phyloP scores from a whole-genome alignment of 2,113 vertebrate genomes.

The Thalassarche chlororhynchos region DNA sequence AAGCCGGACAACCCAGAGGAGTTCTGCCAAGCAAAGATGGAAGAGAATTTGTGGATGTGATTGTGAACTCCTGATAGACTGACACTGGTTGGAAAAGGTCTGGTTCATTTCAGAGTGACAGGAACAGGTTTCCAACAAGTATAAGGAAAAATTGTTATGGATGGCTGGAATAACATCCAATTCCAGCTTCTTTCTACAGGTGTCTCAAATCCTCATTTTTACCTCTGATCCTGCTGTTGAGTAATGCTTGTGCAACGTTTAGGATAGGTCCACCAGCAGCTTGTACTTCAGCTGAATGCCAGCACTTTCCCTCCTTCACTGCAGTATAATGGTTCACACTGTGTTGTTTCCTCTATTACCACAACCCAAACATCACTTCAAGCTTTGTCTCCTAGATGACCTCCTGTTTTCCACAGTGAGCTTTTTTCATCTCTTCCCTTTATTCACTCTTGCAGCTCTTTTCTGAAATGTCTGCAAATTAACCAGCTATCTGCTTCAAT shows the following conservation, averaged over 20 bases:
- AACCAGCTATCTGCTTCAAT: background rate
- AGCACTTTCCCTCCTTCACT: background rate
- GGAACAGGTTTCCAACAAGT: background rate
- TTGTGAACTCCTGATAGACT: background rate
- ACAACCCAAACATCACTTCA: background rate
- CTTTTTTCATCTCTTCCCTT: background rate
- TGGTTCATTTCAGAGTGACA: background rate
- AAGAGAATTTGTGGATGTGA: background rate
- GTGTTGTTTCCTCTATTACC: background rate
- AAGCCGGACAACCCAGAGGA: constrained; percentile 15
- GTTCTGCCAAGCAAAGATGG: constrained; percentile 8
- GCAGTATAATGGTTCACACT: background rate
- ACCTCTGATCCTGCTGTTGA: background rate
- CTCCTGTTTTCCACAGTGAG: background rate
- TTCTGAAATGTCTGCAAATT: background rate
- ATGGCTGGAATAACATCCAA: background rate
- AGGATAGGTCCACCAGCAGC: background rate
- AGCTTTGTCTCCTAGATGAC: background rate
- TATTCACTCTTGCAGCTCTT: background rate
- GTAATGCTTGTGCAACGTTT: background rate
- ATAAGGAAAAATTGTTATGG: background rate
- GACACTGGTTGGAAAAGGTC: background rate
- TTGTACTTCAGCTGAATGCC: background rate
- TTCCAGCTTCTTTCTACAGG: background rate
- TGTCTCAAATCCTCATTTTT: background rate